Evolutionary conservation across 2,888 invertebrate species (phyloP).

Genomic region (Polia nebulosa): DNA sequence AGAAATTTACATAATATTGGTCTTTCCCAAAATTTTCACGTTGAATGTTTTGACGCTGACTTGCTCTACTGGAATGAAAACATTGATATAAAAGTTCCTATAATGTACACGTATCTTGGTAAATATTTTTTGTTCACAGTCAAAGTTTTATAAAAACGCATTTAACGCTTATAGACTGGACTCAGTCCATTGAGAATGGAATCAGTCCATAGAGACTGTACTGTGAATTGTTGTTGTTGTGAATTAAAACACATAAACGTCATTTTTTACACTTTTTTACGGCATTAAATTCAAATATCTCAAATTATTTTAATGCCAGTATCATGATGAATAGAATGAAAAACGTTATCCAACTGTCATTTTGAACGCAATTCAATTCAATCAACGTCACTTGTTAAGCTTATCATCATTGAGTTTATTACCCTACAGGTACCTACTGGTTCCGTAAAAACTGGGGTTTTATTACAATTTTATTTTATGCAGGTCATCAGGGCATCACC

Average conservation of each 20-base stretch:
- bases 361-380: constrained; percentile 46
- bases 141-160: constrained; percentile 1
- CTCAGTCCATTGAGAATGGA: no score
- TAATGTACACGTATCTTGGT: background rate
- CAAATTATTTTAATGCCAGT: no score
- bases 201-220: no score
- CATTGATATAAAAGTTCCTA: background rate
- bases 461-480: constrained; percentile 25
- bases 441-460: constrained; percentile 18
- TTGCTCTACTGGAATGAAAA: background rate
- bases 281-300: no score
- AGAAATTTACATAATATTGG: constrained; percentile 1
- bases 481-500: background rate
- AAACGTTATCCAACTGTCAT: constrained; percentile 7
- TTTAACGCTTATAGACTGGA: background rate
- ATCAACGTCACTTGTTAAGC: constrained; percentile 59
- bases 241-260: no score
- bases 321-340: background rate
- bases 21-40: constrained; percentile 5
- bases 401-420: constrained; percentile 11
- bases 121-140: constrained; percentile 14
- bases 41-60: background rate
- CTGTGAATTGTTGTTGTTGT: no score
- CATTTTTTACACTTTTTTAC: no score
- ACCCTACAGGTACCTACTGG: background rate